A percentile compares a stretch with the other conserved stretches of the same genome.
phyloP scores from a whole-genome alignment of 1,140 invertebrate species.

The Cydia fagiglandana region DNA sequence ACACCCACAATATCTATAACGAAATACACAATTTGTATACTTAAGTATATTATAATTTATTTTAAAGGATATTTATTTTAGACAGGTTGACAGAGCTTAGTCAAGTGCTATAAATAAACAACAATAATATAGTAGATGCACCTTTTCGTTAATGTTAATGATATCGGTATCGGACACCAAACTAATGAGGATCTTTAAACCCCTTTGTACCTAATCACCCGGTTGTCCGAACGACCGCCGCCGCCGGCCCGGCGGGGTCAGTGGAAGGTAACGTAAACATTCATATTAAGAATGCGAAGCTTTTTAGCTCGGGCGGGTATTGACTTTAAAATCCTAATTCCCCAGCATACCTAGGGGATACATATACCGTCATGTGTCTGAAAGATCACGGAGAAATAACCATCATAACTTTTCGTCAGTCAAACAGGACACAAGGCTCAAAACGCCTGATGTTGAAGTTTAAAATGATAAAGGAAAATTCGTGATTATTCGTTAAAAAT shows the following conservation, averaged over 20 bases:
- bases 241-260: conserved; percentile 10
- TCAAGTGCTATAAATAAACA: not conserved
- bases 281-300: conserved; percentile 14
- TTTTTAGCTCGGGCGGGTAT: not conserved
- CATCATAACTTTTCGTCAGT: not conserved
- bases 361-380: not conserved
- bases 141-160: not conserved
- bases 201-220: conserved; percentile 9
- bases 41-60: not conserved
- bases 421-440: too few species aligned
- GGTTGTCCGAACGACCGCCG: conserved; percentile 18
- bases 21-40: too few species aligned
- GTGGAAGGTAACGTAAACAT: conserved; percentile 30
- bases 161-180: not conserved
- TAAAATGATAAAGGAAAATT: too few species aligned
- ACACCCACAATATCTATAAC: too few species aligned
- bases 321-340: conserved; percentile 7
- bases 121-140: not conserved
- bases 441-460: too few species aligned
- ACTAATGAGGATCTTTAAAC: conserved; percentile 11
- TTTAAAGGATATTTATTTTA: not conserved
- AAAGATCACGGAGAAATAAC: not conserved
- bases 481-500: too few species aligned
- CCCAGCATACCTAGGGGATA: not conserved
- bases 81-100: not conserved